phyloP scores from a whole-genome alignment of 2,888 invertebrate genomes.

The Catocala sponsa region DNA sequence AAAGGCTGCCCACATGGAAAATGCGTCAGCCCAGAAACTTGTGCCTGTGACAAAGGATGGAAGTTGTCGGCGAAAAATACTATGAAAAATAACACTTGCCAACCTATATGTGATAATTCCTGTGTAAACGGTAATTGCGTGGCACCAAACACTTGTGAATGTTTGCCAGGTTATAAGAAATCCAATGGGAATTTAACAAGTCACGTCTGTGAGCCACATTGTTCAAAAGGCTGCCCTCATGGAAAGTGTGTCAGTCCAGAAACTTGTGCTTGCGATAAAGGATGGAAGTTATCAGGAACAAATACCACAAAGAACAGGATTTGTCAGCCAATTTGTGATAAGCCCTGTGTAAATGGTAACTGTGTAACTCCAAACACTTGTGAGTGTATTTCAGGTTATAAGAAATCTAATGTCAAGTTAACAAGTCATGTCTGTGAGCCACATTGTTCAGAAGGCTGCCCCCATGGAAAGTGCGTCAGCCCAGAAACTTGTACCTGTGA shows the following conservation, averaged over 20 bases:
- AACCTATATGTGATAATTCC: no score
- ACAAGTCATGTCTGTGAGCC: slow-evolving; percentile 22
- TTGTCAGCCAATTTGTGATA: slow-evolving; percentile 29
- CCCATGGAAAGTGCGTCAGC: slow-evolving; percentile 21
- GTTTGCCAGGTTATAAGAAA: not conserved
- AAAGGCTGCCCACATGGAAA: slow-evolving; percentile 11
- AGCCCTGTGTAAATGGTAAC: slow-evolving; percentile 11
- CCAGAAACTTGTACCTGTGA: slow-evolving; percentile 28
- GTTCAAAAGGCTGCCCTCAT: slow-evolving; percentile 7
- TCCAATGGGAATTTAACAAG: not conserved
- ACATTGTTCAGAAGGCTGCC: slow-evolving; percentile 24
- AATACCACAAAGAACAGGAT: not conserved
- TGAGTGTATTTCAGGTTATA: not conserved
- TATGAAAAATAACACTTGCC: no score
- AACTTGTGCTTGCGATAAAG: slow-evolving; percentile 23
- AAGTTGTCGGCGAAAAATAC: not conserved
- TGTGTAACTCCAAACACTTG: slow-evolving; percentile 29
- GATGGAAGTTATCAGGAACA: slow-evolving; percentile 14
- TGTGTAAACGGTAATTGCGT: not conserved
- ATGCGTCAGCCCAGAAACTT: slow-evolving; percentile 27
- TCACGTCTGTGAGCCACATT: slow-evolving; percentile 11
- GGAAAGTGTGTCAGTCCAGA: slow-evolving; percentile 27
- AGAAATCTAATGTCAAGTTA: not conserved
- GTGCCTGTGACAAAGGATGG: slow-evolving; percentile 28
- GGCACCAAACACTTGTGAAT: not conserved